phyloP scores from a whole-genome alignment of 2,797 vertebrate species.

The Alauda arvensis region DNA sequence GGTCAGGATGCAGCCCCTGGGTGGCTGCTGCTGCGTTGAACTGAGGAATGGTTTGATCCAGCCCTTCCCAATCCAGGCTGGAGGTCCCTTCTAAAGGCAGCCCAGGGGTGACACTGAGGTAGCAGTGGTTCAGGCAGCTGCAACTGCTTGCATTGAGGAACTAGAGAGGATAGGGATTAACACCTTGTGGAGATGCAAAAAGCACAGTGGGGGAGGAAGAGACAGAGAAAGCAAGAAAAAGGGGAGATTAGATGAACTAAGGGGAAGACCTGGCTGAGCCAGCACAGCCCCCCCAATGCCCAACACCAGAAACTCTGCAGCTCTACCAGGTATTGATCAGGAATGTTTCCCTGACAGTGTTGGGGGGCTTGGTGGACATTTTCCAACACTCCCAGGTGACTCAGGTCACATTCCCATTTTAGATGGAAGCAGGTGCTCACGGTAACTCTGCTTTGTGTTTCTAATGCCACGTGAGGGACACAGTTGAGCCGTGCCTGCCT shows the following conservation, averaged over 20 bases:
- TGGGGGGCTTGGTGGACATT: not conserved
- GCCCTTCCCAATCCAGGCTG: not conserved
- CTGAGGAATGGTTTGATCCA: not conserved
- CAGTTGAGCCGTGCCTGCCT: not conserved
- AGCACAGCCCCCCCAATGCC: not conserved
- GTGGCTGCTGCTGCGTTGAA: fast-evolving
- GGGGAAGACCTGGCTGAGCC: fast-evolving
- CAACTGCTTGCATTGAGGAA: not conserved
- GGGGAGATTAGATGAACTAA: not conserved
- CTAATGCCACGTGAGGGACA: not conserved
- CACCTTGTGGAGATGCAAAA: not conserved
- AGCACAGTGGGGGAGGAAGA: not conserved
- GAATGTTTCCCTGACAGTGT: not conserved
- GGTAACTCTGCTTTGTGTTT: not conserved
- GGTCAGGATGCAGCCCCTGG: not conserved
- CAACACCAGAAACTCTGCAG: fast-evolving
- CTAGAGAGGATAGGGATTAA: not conserved
- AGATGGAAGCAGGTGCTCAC: not conserved
- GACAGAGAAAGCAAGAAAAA: not conserved
- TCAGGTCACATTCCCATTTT: not conserved
- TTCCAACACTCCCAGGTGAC: not conserved
- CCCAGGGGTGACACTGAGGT: not conserved
- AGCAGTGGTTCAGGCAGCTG: not conserved
- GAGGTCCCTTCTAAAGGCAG: fast-evolving
- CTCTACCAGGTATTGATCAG: not conserved